Evolutionary conservation across 2,888 invertebrate species (phyloP), one percentile per base, ranked within the genome.

Genomic region (Adela reaumurella): DNA sequence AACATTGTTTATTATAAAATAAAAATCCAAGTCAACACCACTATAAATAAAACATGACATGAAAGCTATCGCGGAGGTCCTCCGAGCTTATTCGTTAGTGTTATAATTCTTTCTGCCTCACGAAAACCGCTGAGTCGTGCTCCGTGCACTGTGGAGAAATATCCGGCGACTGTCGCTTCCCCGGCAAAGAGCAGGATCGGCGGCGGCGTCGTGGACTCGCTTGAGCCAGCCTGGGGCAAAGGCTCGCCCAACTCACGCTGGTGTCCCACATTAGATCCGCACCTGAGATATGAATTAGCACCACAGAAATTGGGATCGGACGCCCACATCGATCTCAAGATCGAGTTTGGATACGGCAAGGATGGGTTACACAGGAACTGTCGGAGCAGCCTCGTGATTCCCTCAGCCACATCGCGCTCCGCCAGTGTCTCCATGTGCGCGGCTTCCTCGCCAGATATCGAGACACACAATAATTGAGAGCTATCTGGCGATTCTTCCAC

Each of bases 171-270:
- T 0, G 91, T 91, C 1, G 91, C 92, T 69, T 92, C 92, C 1
- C 92, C 92, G 14, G 92, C 92, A 66, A 92, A 92, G 43, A 91
- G 64, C 45, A 92, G 64, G 47, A 84, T 81, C 0, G 90, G 90
- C 17, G 84, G 76, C 4, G 74, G 68, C 0, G 84, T 74, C 46
- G n/a, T n/a, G n/a, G n/a, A n/a, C n/a, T 85, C 86, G 56, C 84
- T 83, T 1, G 83, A 79, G 2, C 74, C 76, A n/a, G n/a, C n/a
- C n/a, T n/a, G n/a, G 28, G 86, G 86, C 35, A 90, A 71, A 1
- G 90, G 89, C 46, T 81, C 78, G 1, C 87, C 85, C 46, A 90
- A 61, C 57, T 87, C 86, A 55, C 87, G 86, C 56, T 89, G 87
- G 60, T 88, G 86, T 41, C 84, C 86, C 1, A 88, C 84, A 19